Percentiles rank a stretch among this genome's conserved stretches.
phyloP scores from a whole-genome alignment of 2,113 vertebrate genomes.

The Pteronura brasiliensis region DNA sequence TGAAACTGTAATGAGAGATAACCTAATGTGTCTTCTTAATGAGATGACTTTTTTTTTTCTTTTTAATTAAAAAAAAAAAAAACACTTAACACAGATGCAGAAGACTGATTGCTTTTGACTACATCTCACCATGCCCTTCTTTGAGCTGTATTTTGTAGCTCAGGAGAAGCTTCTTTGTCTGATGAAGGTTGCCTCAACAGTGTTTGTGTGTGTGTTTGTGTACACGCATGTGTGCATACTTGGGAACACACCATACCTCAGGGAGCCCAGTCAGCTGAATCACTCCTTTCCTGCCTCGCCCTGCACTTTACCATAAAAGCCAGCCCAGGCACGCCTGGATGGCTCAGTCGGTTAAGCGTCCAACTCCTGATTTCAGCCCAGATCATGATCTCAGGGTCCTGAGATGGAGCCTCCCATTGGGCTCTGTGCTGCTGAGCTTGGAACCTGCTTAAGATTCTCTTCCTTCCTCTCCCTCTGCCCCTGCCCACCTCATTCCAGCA shows the following conservation, averaged over 20 bases:
- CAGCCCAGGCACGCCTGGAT: background rate
- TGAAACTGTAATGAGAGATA: background rate
- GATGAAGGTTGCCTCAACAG: background rate
- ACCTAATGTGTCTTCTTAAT: background rate
- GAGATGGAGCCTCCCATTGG: background rate
- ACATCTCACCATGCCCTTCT: background rate
- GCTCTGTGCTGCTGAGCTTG: background rate
- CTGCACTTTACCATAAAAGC: background rate
- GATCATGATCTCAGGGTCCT: background rate
- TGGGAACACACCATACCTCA: background rate
- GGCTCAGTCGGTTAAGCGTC: fast-evolving
- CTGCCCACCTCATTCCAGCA: background rate
- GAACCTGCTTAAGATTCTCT: background rate
- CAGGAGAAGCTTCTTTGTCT: background rate
- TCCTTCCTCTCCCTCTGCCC: background rate
- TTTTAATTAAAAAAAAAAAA: background rate
- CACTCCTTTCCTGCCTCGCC: background rate
- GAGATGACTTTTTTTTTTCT: background rate
- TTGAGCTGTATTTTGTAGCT: background rate
- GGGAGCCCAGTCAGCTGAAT: background rate
- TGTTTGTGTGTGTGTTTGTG: background rate
- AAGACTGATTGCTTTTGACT: background rate
- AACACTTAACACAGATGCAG: background rate
- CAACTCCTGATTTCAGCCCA: background rate
- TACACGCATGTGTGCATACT: fast-evolving